Evolutionary conservation across 1,140 invertebrate genomes (phyloP).

Genomic region (Aphaenogaster floridana): DNA sequence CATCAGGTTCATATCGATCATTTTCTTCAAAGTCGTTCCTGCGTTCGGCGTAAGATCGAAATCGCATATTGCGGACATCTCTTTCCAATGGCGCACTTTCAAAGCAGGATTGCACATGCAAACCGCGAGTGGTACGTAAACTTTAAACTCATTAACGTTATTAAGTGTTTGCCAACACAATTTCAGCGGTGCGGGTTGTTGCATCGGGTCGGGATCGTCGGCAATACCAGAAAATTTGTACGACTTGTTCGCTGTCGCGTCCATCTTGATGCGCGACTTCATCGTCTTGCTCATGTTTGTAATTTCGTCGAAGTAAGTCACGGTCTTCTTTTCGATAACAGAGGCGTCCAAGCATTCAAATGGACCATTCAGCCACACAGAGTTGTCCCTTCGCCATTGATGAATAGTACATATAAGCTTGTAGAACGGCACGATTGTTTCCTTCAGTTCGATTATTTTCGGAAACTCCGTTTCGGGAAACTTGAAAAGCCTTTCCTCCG

Average conservation of each 20-base stretch:
- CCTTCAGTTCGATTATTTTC: slow-evolving; percentile 88
- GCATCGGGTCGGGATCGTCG: slow-evolving; percentile 88
- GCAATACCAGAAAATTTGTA: slow-evolving; percentile 85
- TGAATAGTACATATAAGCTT: slow-evolving; percentile 85
- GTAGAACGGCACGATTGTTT: slow-evolving; percentile 84
- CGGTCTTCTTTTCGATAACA: slow-evolving; percentile 86
- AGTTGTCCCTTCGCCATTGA: slow-evolving; percentile 89
- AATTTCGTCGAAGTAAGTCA: slow-evolving; percentile 85
- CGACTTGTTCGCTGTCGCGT: slow-evolving; percentile 84
- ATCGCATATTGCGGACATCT: slow-evolving; percentile 90
- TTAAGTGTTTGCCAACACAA: slow-evolving; percentile 87
- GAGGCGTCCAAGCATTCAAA: slow-evolving; percentile 89
- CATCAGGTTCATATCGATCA: slow-evolving; percentile 89
- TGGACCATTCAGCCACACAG: slow-evolving; percentile 90
- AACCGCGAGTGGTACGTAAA: slow-evolving; percentile 88
- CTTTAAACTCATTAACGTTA: slow-evolving; percentile 89
- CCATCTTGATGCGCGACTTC: slow-evolving; percentile 88
- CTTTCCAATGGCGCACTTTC: slow-evolving; percentile 90
- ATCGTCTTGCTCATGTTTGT: slow-evolving; percentile 89
- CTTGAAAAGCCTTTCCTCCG: slow-evolving; percentile 91
- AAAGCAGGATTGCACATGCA: slow-evolving; percentile 91
- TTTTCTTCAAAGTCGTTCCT: slow-evolving; percentile 89
- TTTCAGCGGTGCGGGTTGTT: slow-evolving; percentile 88
- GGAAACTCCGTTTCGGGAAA: slow-evolving; percentile 90
- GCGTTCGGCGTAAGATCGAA: slow-evolving; percentile 90